Conservation (phyloP, 1,140 invertebrate species). For the Archivesica marissinica region DNA sequence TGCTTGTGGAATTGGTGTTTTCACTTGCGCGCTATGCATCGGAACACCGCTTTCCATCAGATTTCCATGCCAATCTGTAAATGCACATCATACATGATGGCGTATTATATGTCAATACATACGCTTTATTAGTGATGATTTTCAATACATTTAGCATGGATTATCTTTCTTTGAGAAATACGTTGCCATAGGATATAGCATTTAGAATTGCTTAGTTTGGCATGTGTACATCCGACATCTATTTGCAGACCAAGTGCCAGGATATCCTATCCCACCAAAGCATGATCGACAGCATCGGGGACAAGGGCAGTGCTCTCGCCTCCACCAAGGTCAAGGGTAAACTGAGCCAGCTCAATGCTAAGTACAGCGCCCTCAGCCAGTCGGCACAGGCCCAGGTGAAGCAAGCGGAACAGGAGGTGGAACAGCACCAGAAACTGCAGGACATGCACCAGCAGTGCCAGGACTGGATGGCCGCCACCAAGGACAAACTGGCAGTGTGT, state of each 20-base stretch:
- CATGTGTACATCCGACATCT: too few relatives aligned
- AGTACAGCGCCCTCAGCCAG: constrained; percentile 92
- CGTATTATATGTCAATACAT: too few relatives aligned
- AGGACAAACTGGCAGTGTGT: constrained; percentile 96
- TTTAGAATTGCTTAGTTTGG: too few relatives aligned
- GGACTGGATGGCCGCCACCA: constrained; percentile 88
- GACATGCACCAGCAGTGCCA: constrained; percentile 76
- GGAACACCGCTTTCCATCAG: too few relatives aligned
- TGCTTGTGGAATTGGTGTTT: too few relatives aligned
- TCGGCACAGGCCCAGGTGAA: constrained; percentile 91
- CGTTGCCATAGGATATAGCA: too few relatives aligned
- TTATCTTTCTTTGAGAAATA: too few relatives aligned
- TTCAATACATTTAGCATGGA: too few relatives aligned
- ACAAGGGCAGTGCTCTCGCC: constrained; percentile 96
- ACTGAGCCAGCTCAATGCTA: constrained; percentile 77
- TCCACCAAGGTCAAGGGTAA: constrained; percentile 85
- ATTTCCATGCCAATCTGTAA: too few relatives aligned
- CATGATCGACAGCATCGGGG: constrained; percentile 94
- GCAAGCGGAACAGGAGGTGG: constrained; percentile 93
- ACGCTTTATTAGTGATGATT: too few relatives aligned
- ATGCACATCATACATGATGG: too few relatives aligned
- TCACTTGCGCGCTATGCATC: too few relatives aligned
- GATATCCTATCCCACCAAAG: constrained; percentile 96
- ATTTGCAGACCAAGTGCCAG: constrained; percentile 87
- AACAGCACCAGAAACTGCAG: constrained; percentile 88